phyloP scores from a whole-genome alignment of 2,888 invertebrate species.

The Drosophila peninsularis region DNA sequence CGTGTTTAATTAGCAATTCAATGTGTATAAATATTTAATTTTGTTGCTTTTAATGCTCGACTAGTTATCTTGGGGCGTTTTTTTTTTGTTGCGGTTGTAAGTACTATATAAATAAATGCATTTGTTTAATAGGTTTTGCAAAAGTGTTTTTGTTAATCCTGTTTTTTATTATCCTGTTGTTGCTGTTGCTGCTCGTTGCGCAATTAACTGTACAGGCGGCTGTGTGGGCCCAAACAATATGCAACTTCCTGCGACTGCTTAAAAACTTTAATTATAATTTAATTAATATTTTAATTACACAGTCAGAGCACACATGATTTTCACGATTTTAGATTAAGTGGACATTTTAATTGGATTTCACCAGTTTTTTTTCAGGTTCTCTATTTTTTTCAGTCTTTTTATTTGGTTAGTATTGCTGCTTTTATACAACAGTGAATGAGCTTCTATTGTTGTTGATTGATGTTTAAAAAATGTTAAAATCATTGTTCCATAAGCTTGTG shows the following conservation, averaged over 20 bases:
- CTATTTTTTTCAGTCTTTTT: neutral
- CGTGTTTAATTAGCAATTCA: constrained; percentile 66
- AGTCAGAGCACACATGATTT: constrained; percentile 32
- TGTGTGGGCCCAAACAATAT: constrained; percentile 45
- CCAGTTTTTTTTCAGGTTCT: constrained; percentile 12
- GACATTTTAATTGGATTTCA: constrained; percentile 62
- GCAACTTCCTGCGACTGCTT: constrained; percentile 48
- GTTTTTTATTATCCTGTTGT: constrained; percentile 22
- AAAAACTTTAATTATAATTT: constrained; percentile 69
- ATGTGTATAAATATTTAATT: constrained; percentile 51
- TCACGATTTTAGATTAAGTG: constrained; percentile 55
- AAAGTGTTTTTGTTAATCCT: constrained; percentile 26
- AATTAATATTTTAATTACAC: constrained; percentile 74
- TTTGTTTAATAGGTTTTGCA: constrained; percentile 32
- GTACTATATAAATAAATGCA: constrained; percentile 32
- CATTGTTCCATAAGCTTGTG: neutral
- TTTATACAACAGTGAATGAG: neutral
- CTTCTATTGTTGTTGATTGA: constrained; percentile 3
- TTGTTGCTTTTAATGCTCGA: constrained; percentile 27
- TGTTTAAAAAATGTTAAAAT: constrained; percentile 1
- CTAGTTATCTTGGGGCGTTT: constrained; percentile 10
- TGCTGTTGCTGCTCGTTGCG: constrained; percentile 22
- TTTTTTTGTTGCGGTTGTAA: constrained; percentile 8
- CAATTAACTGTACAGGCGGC: constrained; percentile 60
- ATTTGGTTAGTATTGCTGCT: neutral